Evolutionary conservation across 2,888 invertebrate genomes (phyloP), one percentile per base, ranked within the genome.

Genomic region (Linyphia triangularis): DNA sequence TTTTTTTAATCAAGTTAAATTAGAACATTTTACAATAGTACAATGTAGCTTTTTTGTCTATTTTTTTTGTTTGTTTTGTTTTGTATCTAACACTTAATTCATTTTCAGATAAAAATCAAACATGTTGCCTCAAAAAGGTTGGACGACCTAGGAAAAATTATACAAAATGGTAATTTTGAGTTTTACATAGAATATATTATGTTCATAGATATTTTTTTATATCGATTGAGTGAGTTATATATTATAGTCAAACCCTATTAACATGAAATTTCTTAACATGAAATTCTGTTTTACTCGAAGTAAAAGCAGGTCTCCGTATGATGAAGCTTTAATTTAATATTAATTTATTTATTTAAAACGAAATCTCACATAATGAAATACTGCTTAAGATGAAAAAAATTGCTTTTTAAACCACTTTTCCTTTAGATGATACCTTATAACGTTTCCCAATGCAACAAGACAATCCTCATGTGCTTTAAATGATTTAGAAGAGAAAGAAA

Each of bases 81-180:
- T 37, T 43, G 16, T 7, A 3, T 30, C 3, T 30, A 26, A 26
- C 6, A 30, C 2, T 28, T 9, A 24, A 26, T 72, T 43, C 19
- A n/a, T 10, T 61, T 61, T n/a, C 22, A 81, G 81, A 70, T 59
- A 22, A 59, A 70, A 81, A 57, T 33, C 59, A 5, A 7, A 37
- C 33, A 59, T 10, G 19, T 10, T 19, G 67, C 19, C n/a, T 0
- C 0, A 81, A 59, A 26, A 77, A 69, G 69, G 59, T 69, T 19
- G 85, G 85, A 0, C 67, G 85, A 3, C 85, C 85, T 7, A 59
- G 43, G 19, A 85, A 85, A 40, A 59, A 13, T 26, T 22, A 40
- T 24, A 59, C 13, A 69, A 70, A 40, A 43, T 65, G 19, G 30
- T 24, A n/a, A 24, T 13, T 84, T 51, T 57, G 4, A 57, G 28